phyloP scores from a whole-genome alignment of 1,140 invertebrate genomes.

The Zaprionus ghesquierei region DNA sequence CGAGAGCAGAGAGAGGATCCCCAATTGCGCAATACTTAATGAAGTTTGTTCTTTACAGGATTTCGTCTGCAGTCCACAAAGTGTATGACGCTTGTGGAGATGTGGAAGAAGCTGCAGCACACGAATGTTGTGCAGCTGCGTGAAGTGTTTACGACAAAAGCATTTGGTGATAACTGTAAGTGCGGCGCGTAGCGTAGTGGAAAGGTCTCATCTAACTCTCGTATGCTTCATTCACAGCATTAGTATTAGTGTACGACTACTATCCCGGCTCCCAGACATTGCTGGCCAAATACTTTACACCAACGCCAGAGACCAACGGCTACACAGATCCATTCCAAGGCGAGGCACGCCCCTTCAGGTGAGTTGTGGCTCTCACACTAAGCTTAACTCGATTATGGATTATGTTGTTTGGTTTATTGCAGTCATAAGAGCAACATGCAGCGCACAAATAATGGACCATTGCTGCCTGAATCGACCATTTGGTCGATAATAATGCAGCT shows the following conservation, averaged over 20 bases:
- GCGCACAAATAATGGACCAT: slow-evolving; percentile 86
- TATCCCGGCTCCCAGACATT: slow-evolving; percentile 95
- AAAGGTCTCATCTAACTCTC: background rate
- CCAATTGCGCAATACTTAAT: background rate
- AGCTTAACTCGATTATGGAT: too few relatives aligned
- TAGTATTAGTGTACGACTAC: slow-evolving; percentile 98
- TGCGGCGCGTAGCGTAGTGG: slow-evolving; percentile 41
- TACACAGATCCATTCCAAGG: slow-evolving; percentile 92
- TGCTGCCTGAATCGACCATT: slow-evolving; percentile 93
- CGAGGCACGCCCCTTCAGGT: slow-evolving; percentile 89
- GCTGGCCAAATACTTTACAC: slow-evolving; percentile 92
- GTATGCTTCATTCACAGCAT: slow-evolving; percentile 85
- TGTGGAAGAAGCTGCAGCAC: slow-evolving; percentile 97
- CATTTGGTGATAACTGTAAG: slow-evolving; percentile 97
- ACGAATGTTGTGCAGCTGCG: slow-evolving; percentile 95
- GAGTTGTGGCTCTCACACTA: background rate
- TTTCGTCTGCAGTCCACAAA: slow-evolving; percentile 91
- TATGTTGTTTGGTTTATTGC: background rate
- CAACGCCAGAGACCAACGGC: slow-evolving; percentile 86
- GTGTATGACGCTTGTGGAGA: slow-evolving; percentile 92
- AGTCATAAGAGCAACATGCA: slow-evolving; percentile 91
- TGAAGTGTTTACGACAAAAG: slow-evolving; percentile 97
- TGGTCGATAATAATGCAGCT: slow-evolving; percentile 98
- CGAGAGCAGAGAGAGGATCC: too few relatives aligned
- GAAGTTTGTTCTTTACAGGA: slow-evolving; percentile 74